Conservation (phyloP, 2,888 invertebrate genomes). For the Xanthia icteritia region DNA sequence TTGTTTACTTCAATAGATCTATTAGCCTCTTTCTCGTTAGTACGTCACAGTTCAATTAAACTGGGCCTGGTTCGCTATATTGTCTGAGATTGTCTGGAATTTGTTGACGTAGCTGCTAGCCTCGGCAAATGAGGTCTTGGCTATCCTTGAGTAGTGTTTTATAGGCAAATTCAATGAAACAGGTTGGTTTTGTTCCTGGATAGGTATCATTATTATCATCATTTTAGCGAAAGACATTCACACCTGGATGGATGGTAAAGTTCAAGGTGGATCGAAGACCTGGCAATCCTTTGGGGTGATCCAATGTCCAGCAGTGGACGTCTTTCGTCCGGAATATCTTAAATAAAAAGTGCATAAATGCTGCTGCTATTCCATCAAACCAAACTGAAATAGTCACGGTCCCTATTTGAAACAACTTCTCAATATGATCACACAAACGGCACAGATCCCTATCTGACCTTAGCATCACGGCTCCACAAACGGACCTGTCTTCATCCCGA, state of each 20-base stretch:
- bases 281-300: too few species aligned
- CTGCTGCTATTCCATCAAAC: too few species aligned
- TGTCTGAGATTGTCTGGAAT: conserved; percentile 50
- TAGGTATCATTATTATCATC: not conserved
- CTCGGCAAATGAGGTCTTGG: conserved; percentile 44
- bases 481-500: conserved; percentile 17
- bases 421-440: not conserved
- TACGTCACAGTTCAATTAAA: conserved; percentile 55
- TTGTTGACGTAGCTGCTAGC: conserved; percentile 41
- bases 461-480: not conserved
- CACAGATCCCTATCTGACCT: not conserved
- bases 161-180: conserved; percentile 6
- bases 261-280: too few species aligned
- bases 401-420: too few species aligned
- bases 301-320: too few species aligned
- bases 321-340: too few species aligned
- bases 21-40: conserved; percentile 36
- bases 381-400: too few species aligned
- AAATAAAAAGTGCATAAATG: too few species aligned
- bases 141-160: conserved; percentile 17
- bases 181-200: conserved; percentile 11
- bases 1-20: conserved; percentile 44
- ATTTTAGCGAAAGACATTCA: not conserved
- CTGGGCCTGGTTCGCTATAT: conserved; percentile 41
- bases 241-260: not conserved